These are phyloP conservation scores for Pachycephala philippinensis DNA, from an alignment of 2,113 vertebrate species.

Conservation along the genomic window DNA sequence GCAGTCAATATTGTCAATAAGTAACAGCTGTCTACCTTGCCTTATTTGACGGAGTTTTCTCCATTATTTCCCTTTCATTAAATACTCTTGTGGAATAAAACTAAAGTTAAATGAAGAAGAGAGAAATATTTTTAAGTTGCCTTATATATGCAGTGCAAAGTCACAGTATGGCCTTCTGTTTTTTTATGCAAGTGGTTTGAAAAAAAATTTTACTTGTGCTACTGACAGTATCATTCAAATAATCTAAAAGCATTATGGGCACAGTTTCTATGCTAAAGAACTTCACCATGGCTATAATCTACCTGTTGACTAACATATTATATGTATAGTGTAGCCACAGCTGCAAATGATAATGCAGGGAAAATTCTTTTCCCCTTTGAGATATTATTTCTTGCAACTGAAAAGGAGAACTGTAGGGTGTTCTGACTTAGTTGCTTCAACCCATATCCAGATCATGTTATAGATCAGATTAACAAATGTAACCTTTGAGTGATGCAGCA, in stretches of 20 bases:
- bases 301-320: background rate
- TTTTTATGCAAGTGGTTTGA: background rate
- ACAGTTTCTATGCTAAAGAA: background rate
- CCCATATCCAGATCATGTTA: background rate
- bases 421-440: background rate
- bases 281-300: background rate
- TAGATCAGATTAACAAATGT: background rate
- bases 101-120: background rate
- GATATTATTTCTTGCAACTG: background rate
- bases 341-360: background rate
- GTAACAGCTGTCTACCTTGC: background rate
- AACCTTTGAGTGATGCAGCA: background rate
- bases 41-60: background rate
- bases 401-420: background rate
- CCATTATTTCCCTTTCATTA: background rate
- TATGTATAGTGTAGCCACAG: background rate
- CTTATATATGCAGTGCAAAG: background rate
- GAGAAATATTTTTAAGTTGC: background rate
- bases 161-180: background rate
- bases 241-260: background rate
- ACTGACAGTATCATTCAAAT: background rate
- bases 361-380: background rate
- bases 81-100: background rate
- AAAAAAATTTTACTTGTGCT: background rate
- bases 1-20: background rate